Conservation (phyloP, 2,113 vertebrate species). For the Azemiops feae region DNA sequence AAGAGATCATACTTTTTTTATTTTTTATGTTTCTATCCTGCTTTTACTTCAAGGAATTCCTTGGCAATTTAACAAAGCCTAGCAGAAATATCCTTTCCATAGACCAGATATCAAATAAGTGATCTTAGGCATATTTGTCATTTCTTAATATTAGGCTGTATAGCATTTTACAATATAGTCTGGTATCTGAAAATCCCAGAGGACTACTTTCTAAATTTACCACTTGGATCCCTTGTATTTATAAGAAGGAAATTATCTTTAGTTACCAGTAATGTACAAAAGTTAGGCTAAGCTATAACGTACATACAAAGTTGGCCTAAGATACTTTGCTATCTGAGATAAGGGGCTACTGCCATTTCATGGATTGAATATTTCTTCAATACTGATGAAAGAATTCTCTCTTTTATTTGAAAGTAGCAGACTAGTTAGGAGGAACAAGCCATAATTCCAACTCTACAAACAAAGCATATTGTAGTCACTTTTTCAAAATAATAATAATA, state of each 20-base stretch:
- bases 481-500: background rate
- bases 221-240: background rate
- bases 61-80: background rate
- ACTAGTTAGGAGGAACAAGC: background rate
- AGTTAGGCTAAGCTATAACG: background rate
- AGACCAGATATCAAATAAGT: background rate
- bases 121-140: background rate
- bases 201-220: background rate
- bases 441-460: background rate
- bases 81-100: background rate
- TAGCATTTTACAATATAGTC: background rate
- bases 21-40: background rate
- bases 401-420: background rate
- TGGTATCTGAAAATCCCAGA: background rate
- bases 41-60: background rate
- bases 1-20: background rate
- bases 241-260: background rate
- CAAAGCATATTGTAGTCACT: background rate
- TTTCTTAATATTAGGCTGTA: background rate
- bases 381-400: background rate
- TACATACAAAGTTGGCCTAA: background rate
- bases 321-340: background rate
- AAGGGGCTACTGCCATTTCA: background rate
- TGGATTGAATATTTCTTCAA: background rate
- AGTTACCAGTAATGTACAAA: background rate